Evolutionary conservation across 2,888 invertebrate species (phyloP).

Genomic region (Harpalus rufipes): DNA sequence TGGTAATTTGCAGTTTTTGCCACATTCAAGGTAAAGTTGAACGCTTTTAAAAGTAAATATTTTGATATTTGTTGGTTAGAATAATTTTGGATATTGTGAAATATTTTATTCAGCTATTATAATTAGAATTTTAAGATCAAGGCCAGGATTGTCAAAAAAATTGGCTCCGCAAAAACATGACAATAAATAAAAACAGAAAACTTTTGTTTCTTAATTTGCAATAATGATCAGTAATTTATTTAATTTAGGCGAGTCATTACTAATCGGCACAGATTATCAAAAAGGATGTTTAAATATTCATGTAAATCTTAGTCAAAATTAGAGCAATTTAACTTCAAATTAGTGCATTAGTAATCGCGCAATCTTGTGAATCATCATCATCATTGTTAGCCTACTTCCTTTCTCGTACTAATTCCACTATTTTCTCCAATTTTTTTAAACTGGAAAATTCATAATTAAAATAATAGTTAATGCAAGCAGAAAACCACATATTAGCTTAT

Average conservation of each 20-base stretch:
- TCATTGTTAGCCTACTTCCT: background rate
- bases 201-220: too few species aligned
- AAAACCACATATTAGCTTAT: conserved; percentile 25
- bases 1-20: conserved; percentile 24
- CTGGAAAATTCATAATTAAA: conserved; percentile 27
- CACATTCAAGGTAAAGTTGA: conserved; percentile 14
- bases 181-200: background rate
- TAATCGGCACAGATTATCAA: background rate
- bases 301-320: background rate
- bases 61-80: conserved; percentile 4
- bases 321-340: background rate
- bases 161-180: background rate
- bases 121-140: conserved; percentile 36
- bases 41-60: background rate
- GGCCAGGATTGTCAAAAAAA: background rate
- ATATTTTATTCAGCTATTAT: background rate
- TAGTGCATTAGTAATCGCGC: background rate
- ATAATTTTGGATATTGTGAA: background rate
- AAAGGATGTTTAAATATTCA: background rate
- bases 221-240: too few species aligned
- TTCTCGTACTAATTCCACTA: too few species aligned
- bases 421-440: background rate
- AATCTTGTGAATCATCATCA: background rate
- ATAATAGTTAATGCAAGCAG: background rate
- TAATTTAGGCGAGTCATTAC: too few species aligned